Conservation (phyloP, 2,888 invertebrate genomes). For the Magallana nippona region DNA sequence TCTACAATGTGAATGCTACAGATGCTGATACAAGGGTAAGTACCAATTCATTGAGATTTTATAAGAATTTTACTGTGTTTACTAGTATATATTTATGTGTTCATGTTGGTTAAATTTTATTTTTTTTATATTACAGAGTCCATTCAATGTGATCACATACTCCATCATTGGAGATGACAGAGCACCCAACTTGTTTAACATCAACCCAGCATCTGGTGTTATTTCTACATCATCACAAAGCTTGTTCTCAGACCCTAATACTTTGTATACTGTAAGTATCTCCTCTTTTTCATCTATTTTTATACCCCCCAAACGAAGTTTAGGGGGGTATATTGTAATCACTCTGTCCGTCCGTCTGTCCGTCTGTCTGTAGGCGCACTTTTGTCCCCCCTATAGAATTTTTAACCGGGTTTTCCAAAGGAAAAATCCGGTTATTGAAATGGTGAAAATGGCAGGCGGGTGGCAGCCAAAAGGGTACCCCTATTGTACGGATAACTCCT, state of each 20-base stretch:
- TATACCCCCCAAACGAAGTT: too few species aligned
- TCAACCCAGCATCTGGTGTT: slow-evolving; percentile 55
- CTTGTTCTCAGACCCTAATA: slow-evolving; percentile 56
- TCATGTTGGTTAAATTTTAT: background rate
- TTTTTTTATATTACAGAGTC: slow-evolving; percentile 60
- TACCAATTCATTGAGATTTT: slow-evolving; percentile 3
- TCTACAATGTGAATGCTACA: slow-evolving; percentile 66
- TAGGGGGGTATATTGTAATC: too few species aligned
- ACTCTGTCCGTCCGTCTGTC: too few species aligned
- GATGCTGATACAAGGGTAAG: slow-evolving; percentile 70
- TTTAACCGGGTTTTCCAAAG: too few species aligned
- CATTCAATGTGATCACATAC: slow-evolving; percentile 72
- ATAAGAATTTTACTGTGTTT: too few species aligned
- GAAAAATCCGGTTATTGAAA: too few species aligned
- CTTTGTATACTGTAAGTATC: slow-evolving; percentile 58
- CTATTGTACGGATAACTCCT: too few species aligned
- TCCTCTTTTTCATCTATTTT: background rate
- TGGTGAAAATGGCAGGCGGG: too few species aligned
- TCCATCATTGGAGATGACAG: slow-evolving; percentile 73
- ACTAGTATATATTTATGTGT: too few species aligned
- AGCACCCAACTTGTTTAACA: slow-evolving; percentile 66
- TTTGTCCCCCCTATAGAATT: too few species aligned
- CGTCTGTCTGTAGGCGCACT: too few species aligned
- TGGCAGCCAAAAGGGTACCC: too few species aligned
- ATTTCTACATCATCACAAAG: slow-evolving; percentile 50